Evolutionary conservation across 1,140 invertebrate species (phyloP).

Genomic region (Drosophila lowei): DNA sequence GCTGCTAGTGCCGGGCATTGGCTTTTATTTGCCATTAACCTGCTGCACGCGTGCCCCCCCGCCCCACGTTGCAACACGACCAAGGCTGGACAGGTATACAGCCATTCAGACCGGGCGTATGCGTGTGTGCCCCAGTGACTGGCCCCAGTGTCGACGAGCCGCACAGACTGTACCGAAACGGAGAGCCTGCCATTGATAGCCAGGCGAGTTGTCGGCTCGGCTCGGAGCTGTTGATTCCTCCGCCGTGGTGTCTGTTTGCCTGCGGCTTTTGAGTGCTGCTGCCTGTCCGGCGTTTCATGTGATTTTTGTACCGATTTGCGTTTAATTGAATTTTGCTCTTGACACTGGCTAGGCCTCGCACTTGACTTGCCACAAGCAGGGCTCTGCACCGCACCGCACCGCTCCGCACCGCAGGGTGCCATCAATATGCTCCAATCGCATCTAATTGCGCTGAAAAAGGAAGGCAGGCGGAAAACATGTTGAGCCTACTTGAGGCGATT

Average conservation of each 20-base stretch:
- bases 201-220: slow-evolving; percentile 28
- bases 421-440: slow-evolving; percentile 34
- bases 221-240: slow-evolving; percentile 7
- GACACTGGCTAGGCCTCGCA: slow-evolving; percentile 35
- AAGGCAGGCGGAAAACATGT: slow-evolving; percentile 33
- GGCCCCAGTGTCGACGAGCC: slow-evolving; percentile 54
- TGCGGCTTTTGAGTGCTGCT: slow-evolving; percentile 35
- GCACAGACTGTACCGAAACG: slow-evolving; percentile 39
- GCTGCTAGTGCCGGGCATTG: slow-evolving; percentile 9
- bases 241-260: slow-evolving; percentile 35
- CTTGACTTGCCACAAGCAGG: slow-evolving; percentile 16
- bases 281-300: slow-evolving; percentile 26
- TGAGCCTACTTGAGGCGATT: slow-evolving; percentile 61
- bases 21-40: slow-evolving; percentile 74
- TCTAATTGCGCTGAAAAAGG: slow-evolving; percentile 54
- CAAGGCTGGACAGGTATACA: too few species aligned
- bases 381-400: neutral
- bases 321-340: slow-evolving; percentile 77
- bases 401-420: neutral
- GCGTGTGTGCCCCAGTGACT: slow-evolving; percentile 10
- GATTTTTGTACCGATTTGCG: slow-evolving; percentile 74
- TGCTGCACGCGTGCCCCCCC: slow-evolving; percentile 49
- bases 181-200: slow-evolving; percentile 52
- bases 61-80: too few species aligned
- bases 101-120: too few species aligned